Percentiles rank a stretch among this genome's conserved stretches.
Evolutionary conservation across 2,113 vertebrate species (phyloP).

Genomic region (Vulpes ferrilata): DNA sequence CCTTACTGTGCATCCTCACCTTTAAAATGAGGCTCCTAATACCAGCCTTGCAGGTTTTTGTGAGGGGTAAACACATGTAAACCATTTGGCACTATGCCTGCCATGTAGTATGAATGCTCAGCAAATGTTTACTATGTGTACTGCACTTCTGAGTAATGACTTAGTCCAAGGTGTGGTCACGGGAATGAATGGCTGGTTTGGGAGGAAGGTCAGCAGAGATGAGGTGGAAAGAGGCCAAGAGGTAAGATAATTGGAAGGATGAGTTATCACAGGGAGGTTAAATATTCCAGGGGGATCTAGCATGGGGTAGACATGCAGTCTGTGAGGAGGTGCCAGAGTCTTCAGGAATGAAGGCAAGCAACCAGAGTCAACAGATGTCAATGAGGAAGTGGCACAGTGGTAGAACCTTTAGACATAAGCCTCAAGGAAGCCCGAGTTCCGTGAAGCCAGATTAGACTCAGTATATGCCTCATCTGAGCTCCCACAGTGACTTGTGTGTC

Average conservation of each 20-base stretch:
- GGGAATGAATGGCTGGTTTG: background rate
- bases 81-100: background rate
- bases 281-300: background rate
- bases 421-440: background rate
- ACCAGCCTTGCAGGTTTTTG: background rate
- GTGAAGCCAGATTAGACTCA: background rate
- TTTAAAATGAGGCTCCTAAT: background rate
- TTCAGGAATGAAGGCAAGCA: background rate
- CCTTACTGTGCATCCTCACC: background rate
- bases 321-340: background rate
- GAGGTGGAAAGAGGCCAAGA: background rate
- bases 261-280: background rate
- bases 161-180: conserved; percentile 41
- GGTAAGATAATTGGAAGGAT: background rate
- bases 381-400: background rate
- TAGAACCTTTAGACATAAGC: background rate
- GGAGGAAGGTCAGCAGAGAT: background rate
- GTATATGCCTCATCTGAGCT: background rate
- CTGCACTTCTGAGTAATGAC: conserved; percentile 37
- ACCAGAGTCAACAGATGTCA: background rate
- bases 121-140: background rate
- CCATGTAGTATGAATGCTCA: background rate
- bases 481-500: background rate
- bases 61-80: background rate
- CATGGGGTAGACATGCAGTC: background rate